Evolutionary conservation across 2,797 vertebrate genomes (phyloP).

Genomic region (Streptopelia turtur): DNA sequence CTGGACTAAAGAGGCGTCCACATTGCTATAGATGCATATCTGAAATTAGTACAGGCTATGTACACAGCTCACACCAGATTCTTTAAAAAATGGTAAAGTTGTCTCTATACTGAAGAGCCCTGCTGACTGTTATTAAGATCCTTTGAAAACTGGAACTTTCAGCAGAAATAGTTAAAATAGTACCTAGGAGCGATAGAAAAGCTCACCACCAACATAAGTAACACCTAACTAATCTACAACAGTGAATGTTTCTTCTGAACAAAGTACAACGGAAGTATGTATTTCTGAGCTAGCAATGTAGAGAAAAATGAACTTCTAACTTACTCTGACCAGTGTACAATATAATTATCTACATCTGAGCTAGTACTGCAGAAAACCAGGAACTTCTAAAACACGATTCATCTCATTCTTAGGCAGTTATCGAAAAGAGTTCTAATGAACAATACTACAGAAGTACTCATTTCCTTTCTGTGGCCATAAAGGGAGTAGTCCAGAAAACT

Average conservation of each 20-base stretch:
- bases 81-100: not conserved
- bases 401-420: not conserved
- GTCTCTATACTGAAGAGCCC: not conserved
- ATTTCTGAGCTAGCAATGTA: not conserved
- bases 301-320: not conserved
- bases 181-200: not conserved
- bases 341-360: not conserved
- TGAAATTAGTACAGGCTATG: not conserved
- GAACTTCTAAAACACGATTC: constrained; percentile 6
- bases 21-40: not conserved
- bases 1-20: not conserved
- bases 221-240: not conserved
- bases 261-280: not conserved
- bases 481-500: not conserved
- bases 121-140: not conserved
- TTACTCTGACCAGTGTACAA: not conserved
- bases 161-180: not conserved
- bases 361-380: not conserved
- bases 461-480: not conserved
- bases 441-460: not conserved
- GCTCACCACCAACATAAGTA: not conserved
- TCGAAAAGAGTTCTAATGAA: constrained; percentile 10
- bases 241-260: not conserved
- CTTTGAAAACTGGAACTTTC: not conserved
- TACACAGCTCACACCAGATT: not conserved